Evolutionary conservation across 2,797 vertebrate genomes (phyloP).

Genomic region (Glyptemys insculpta): DNA sequence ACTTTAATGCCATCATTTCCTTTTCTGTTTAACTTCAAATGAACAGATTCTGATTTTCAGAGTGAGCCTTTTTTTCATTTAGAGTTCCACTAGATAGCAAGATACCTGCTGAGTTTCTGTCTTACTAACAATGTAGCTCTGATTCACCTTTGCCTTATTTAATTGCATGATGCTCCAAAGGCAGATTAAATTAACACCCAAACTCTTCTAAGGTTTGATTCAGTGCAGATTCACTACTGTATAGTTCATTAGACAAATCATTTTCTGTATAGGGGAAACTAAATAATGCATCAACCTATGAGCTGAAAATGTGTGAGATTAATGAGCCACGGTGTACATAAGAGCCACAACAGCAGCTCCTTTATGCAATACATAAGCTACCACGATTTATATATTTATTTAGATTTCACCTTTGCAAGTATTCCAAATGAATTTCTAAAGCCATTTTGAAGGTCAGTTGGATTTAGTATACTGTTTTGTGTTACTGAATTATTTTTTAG

Average conservation of each 20-base stretch:
- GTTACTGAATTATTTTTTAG: conserved; percentile 64
- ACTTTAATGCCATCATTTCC: background rate
- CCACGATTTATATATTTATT: conserved; percentile 48
- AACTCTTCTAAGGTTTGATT: conserved; percentile 31
- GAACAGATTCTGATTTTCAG: conserved; percentile 16
- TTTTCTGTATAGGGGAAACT: conserved; percentile 38
- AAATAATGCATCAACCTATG: conserved; percentile 56
- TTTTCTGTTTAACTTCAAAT: background rate
- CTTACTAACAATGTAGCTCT: background rate
- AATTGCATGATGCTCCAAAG: conserved; percentile 11
- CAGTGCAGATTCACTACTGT: conserved; percentile 13
- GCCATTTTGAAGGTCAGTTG: conserved; percentile 73
- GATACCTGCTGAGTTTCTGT: conserved; percentile 1
- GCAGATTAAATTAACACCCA: conserved; percentile 38
- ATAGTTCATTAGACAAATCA: conserved; percentile 52
- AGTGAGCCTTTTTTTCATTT: conserved; percentile 2
- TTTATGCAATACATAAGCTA: conserved; percentile 27
- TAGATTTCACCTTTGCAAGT: conserved; percentile 62
- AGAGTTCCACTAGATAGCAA: conserved; percentile 15
- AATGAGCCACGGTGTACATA: conserved; percentile 17
- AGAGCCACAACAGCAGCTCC: conserved; percentile 29
- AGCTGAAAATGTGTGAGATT: conserved; percentile 52
- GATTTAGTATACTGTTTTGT: conserved; percentile 63
- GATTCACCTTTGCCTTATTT: background rate
- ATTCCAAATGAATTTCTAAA: conserved; percentile 50